Base-by-base conservation (phyloP, 2,888 invertebrate genomes). In the Tachina grossa region DNA sequence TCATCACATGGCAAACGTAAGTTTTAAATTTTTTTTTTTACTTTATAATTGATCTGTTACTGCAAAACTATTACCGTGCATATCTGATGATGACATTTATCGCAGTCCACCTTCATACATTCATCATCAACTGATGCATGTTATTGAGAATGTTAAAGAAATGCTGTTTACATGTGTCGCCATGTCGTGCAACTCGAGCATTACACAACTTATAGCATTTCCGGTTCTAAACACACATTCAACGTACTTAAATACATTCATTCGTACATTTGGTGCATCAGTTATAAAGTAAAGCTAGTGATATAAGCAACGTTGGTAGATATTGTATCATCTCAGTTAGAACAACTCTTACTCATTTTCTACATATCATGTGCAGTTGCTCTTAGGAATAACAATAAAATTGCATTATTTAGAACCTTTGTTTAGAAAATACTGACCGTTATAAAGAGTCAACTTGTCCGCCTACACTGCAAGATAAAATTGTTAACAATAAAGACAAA, bases 51-150 rank as follows among this genome's bases (percentile, higher is more conserved):
- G 86, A 87, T 85, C 84, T 69, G 68, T 82, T 79, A 71, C 84
- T 85, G 81, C 87, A 87, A 87, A 74, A 86, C 83, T 86, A 86
- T 86, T 85, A 86, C 68, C 74, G 77, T 82, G 78, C 77, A 82
- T 81, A 77, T 78, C 31, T 55, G 63, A 77, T 78, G 68, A 69
- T 77, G 85, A 74, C 78, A 85, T 81, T 82, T 81, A 85, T 81
- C 31, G 77, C 49, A 31, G 19, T 69, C 74, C 69, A 74, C 77
- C 77, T 63, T 43, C 55, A 61, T 66, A 81, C 74, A 51, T 78
- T 74, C 69, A 61, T 74, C 69, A 61, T 65, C 55, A 65, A 81
- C 53, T 83, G 59, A 79, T 76, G 55, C 75, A 81, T 57, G 78
- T 75, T 69, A 49, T n/a, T 47, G 66, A 61, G 47, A 51, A 74